Evolutionary conservation across 2,888 invertebrate species (phyloP).

Genomic region (Apamea anceps): DNA sequence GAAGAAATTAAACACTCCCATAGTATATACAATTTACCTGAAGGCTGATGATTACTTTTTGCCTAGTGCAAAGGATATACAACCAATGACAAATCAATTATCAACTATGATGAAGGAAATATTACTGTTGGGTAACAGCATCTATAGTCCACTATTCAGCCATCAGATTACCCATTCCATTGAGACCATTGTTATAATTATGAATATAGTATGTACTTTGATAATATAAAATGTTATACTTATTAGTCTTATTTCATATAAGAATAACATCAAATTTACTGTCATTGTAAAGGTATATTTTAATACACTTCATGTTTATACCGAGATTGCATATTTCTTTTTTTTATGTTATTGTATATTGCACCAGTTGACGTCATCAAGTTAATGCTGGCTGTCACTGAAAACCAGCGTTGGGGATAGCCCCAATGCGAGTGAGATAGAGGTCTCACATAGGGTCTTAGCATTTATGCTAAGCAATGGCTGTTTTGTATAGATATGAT

Average conservation of each 20-base stretch:
- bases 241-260: neutral
- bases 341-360: neutral
- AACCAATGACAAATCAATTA: constrained; percentile 73
- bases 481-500: neutral
- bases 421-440: too few relatives aligned
- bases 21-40: constrained; percentile 82
- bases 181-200: constrained; percentile 20
- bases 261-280: neutral
- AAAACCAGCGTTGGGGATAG: neutral
- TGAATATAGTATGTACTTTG: constrained; percentile 32
- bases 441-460: neutral
- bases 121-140: constrained; percentile 75
- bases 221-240: constrained; percentile 15
- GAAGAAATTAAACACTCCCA: constrained; percentile 80
- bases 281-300: neutral
- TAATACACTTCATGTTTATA: neutral
- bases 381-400: neutral
- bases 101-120: constrained; percentile 77
- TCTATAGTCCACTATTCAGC: constrained; percentile 83
- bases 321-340: neutral
- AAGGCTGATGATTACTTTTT: constrained; percentile 71
- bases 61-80: constrained; percentile 72
- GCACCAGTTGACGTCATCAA: neutral
- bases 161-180: constrained; percentile 47
- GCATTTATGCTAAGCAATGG: neutral